Conservation (phyloP, 2,888 invertebrate species). For the Apamea epomidion region DNA sequence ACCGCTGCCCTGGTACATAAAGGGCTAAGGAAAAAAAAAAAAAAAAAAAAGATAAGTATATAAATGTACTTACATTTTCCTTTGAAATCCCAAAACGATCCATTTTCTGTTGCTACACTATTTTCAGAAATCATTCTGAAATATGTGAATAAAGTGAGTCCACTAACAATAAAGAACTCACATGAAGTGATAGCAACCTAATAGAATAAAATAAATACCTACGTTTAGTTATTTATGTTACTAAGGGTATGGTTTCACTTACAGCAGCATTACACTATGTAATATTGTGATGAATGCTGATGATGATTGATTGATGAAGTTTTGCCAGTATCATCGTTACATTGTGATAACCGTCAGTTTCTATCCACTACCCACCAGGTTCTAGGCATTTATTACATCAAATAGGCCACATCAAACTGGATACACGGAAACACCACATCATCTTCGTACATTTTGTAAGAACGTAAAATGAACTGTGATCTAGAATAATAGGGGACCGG, state of each 20-base stretch:
- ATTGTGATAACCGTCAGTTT: too few species aligned
- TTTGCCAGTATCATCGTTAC: too few species aligned
- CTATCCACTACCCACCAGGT: too few species aligned
- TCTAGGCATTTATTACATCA: background rate
- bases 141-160: background rate
- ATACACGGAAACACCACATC: background rate
- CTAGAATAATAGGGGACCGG: background rate
- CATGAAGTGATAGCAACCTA: background rate
- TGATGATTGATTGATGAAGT: too few species aligned
- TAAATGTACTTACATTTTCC: conserved; percentile 63
- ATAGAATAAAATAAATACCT: background rate
- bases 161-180: background rate
- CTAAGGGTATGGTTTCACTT: background rate
- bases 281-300: background rate
- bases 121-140: conserved; percentile 15
- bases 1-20: too few species aligned
- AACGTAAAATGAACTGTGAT: background rate
- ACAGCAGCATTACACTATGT: background rate
- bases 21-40: too few species aligned
- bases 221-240: background rate
- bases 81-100: conserved; percentile 63
- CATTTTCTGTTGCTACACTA: background rate
- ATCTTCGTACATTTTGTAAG: background rate
- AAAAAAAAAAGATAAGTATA: background rate
- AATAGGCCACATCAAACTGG: background rate